Evolutionary conservation across 2,888 invertebrate species (phyloP), one percentile per base, ranked within the genome.

Genomic region (Harpalus rubripes): DNA sequence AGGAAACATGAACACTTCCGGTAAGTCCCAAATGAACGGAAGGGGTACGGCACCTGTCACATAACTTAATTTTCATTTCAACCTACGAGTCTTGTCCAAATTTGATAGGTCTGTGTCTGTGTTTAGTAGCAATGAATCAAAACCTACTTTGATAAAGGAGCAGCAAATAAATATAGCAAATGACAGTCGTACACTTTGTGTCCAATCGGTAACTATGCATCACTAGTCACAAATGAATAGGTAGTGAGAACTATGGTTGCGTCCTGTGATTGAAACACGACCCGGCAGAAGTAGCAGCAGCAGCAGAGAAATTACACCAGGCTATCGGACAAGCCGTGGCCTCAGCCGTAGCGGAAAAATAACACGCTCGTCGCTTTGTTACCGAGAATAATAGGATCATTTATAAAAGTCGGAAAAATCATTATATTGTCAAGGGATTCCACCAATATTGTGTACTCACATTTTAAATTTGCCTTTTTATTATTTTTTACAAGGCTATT

Each of bases 401-500:
- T 82, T 82, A 74, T 82, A 82, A 82, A 82, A 59, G 82, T 82
- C 82, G 56, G 68, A 82, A 82, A 81, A 82, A 82, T 82, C 82
- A 82, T 82, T 82, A 82, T 72, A 82, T 39, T 74, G 81, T 81
- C 81, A 56, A 52, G 52, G 68, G 81, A 68, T 81, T 81, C 63
- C 44, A 22, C 68, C 65, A 68, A 81, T 81, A 81, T 81, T 81
- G 68, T 81, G 68, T 32, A 58, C 41, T 59, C 41, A 82, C 72
- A 72, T 58, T 74, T 82, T 72, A 74, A 58, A 74, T 81, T 59
- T 82, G 56, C 58, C 72, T 82, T 74, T 82, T 82, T 74, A 68
- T 68, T 81, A 41, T 65, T 61, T 44, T 44, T n/a, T 22, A n/a
- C 16, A 65, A 81, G 65, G 61, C 44, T 81, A 44, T 63, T 81